Base-by-base conservation (phyloP, 2,113 vertebrate genomes). In the Otis tarda region DNA sequence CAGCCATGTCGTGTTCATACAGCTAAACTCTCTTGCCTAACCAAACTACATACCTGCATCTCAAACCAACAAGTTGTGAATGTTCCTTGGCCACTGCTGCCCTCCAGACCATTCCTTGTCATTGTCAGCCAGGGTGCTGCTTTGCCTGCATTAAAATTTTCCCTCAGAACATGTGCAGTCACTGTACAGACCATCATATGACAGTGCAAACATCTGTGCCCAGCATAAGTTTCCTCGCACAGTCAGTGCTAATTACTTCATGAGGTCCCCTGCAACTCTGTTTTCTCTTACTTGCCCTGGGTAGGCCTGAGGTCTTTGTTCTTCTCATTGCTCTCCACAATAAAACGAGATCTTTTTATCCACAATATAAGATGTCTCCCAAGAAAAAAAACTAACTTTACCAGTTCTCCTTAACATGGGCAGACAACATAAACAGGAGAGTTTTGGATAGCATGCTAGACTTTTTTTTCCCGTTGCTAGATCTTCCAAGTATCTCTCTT, bases 171-270 rank as follows among this genome's bases (percentile, higher is more conserved):
- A 19, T 16, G 16, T 23, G 3, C 17, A 83, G 35, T 37, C 45
- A 76, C 17, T 61, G 14, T 52, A 76, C 17, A 53, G 49, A n/a
- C 6, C 10, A 20, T 4, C 0, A 0, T 8, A 59, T 0, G 0
- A 12, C 1, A 1, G 10, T 21, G 39, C 13, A 49, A 71, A 64
- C 9, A 9, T 4, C 16, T 53, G 5, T 53, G 22, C 7, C 14
- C 31, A 30, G 6, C 12, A 14, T 27, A 65, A 70, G 9, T 41
- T 63, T 49, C 31, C 37, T 61, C 59, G 12, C 18, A 31, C 7
- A 53, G 65, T 53, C 12, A 70, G 28, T 86, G 27, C 4, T n/a
- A 27, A 43, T 21, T 53, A 57, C 16, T 69, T 52, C 21, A 31
- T 64, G 30, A 86, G 10, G 15, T 49, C 4, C 6, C 7, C 55